Evolutionary conservation across 2,888 invertebrate genomes (phyloP).

Genomic region (Maniola hyperantus): DNA sequence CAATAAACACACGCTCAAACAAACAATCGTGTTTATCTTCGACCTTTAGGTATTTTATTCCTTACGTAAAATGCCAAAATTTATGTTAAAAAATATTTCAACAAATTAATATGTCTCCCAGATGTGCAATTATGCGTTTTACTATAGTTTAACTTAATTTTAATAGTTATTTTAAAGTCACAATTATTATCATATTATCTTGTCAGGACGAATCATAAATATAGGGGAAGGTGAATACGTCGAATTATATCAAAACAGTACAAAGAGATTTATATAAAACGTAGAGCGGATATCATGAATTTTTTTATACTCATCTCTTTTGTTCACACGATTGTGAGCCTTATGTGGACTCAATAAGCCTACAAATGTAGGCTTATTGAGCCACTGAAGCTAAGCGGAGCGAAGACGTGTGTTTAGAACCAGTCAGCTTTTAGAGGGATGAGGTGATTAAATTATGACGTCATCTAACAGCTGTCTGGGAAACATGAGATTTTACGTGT

Average conservation of each 20-base stretch:
- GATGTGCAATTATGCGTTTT: conserved; percentile 36
- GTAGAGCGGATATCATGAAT: conserved; percentile 3
- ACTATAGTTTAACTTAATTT: conserved; percentile 35
- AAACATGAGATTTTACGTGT: too few species aligned
- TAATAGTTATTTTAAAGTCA: conserved; percentile 36
- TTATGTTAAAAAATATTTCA: conserved; percentile 1
- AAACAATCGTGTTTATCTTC: background rate
- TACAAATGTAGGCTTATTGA: too few species aligned
- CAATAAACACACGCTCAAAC: background rate
- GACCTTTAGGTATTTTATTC: background rate
- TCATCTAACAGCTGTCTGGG: too few species aligned
- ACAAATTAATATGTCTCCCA: background rate
- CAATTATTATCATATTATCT: conserved; percentile 43
- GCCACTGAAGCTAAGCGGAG: too few species aligned
- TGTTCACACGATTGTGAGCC: background rate
- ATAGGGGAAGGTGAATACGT: conserved; percentile 13
- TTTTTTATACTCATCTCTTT: background rate
- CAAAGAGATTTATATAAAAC: background rate
- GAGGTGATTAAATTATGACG: too few species aligned
- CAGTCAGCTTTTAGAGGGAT: too few species aligned
- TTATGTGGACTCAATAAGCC: too few species aligned
- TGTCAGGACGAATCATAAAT: conserved; percentile 36
- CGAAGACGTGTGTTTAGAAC: too few species aligned
- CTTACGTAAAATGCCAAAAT: conserved; percentile 2
- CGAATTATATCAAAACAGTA: conserved; percentile 10